Evolutionary conservation across 1,140 invertebrate species (phyloP).

Genomic region (Ctenoplectra terminalis): DNA sequence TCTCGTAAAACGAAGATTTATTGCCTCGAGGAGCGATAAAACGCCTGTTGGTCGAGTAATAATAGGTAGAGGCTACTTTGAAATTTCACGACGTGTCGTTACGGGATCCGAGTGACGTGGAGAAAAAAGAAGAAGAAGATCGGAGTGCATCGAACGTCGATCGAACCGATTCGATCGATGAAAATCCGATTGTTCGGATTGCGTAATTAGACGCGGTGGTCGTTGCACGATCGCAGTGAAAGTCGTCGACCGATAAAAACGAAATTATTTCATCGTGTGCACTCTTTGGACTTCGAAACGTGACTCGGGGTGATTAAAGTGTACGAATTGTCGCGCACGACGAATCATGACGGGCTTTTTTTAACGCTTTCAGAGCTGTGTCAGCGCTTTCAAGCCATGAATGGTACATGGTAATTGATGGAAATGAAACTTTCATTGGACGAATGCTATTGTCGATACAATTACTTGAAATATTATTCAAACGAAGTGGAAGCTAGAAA

Average conservation of each 20-base stretch:
- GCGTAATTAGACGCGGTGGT: slow-evolving; percentile 27
- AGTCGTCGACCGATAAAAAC: slow-evolving; percentile 50
- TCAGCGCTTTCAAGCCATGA: too few species aligned
- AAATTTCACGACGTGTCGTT: slow-evolving; percentile 11
- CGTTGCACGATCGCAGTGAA: slow-evolving; percentile 30
- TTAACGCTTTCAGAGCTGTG: too few species aligned
- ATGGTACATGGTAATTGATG: too few species aligned
- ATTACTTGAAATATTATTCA: too few species aligned
- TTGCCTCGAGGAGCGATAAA: slow-evolving; percentile 43
- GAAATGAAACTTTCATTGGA: too few species aligned
- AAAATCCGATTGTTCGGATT: slow-evolving; percentile 43
- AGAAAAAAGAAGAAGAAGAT: background rate
- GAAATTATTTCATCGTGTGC: slow-evolving; percentile 16
- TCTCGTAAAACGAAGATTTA: slow-evolving; percentile 53
- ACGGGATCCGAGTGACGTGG: background rate
- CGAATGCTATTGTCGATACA: too few species aligned
- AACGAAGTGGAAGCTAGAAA: too few species aligned
- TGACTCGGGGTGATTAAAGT: background rate
- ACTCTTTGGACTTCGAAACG: background rate
- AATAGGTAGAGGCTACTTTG: background rate
- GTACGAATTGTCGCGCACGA: background rate
- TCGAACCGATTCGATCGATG: background rate
- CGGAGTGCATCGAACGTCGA: background rate
- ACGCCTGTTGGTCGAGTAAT: slow-evolving; percentile 11
- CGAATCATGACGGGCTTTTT: background rate